phyloP scores from a whole-genome alignment of 2,113 vertebrate genomes.

The Rynchops niger region DNA sequence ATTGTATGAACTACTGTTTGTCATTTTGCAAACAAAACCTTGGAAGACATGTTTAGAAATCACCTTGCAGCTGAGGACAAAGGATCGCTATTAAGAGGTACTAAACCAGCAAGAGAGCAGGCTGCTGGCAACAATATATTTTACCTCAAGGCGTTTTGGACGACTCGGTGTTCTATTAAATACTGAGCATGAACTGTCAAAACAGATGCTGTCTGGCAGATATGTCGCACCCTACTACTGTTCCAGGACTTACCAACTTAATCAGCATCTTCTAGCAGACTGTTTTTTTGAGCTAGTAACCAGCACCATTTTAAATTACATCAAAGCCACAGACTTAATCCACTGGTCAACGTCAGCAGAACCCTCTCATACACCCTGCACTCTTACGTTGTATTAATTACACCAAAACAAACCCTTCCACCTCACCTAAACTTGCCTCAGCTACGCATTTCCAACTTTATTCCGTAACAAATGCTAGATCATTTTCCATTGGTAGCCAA shows the following conservation, averaged over 20 bases:
- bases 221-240: not conserved
- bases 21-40: constrained; percentile 27
- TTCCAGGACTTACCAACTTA: constrained; percentile 31
- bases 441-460: not conserved
- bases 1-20: constrained; percentile 24
- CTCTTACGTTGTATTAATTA: not conserved
- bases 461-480: not conserved
- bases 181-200: not conserved
- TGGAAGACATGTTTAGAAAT: constrained; percentile 5
- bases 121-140: constrained; percentile 47
- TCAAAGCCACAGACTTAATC: not conserved
- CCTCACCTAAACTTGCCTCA: not conserved
- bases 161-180: constrained; percentile 19
- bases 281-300: not conserved
- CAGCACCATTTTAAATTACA: not conserved
- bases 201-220: constrained; percentile 38
- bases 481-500: not conserved
- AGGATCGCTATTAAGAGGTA: constrained; percentile 13
- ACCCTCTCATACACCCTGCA: not conserved
- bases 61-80: constrained; percentile 29
- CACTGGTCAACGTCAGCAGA: not conserved
- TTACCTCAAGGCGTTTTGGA: constrained; percentile 38
- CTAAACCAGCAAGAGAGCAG: not conserved
- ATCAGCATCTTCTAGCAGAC: constrained; percentile 13
- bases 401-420: not conserved